A percentile compares a stretch with the other conserved stretches of the same genome.
Evolutionary conservation across 2,797 vertebrate species (phyloP).

Genomic region (Trematomus bernacchii): DNA sequence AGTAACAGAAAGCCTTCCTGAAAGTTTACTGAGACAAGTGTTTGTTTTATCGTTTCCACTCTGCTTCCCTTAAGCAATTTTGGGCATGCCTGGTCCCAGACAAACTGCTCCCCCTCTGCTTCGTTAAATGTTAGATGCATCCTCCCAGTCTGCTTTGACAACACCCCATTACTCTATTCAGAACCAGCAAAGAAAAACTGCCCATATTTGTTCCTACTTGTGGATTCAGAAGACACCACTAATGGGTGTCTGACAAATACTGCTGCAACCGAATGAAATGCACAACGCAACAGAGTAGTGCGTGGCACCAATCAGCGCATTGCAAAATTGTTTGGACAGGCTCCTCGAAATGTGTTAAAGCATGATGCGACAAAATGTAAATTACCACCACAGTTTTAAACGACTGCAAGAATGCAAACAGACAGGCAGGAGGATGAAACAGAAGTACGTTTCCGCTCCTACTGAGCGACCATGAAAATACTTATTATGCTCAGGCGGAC

Average conservation of each 20-base stretch:
- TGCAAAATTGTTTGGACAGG: slow-evolving; percentile 39
- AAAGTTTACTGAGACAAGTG: slow-evolving; percentile 33
- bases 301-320: slow-evolving; percentile 25
- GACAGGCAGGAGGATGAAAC: slow-evolving; percentile 34
- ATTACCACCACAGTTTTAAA: slow-evolving; percentile 45
- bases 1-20: slow-evolving; percentile 33
- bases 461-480: slow-evolving; percentile 54
- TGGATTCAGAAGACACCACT: slow-evolving; percentile 26
- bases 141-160: slow-evolving; percentile 53
- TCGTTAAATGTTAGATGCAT: slow-evolving; percentile 33
- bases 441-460: slow-evolving; percentile 22
- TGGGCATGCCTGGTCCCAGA: slow-evolving; percentile 38
- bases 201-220: slow-evolving; percentile 30
- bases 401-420: slow-evolving; percentile 25
- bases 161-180: slow-evolving; percentile 33
- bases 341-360: slow-evolving; percentile 30
- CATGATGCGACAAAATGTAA: slow-evolving; percentile 58
- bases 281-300: not conserved
- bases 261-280: slow-evolving; percentile 31
- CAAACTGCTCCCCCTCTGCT: slow-evolving; percentile 22
- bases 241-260: slow-evolving; percentile 43
- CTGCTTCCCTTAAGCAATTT: slow-evolving; percentile 20
- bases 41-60: slow-evolving; percentile 33
- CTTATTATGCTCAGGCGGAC: slow-evolving; percentile 27
- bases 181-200: slow-evolving; percentile 27